phyloP scores from a whole-genome alignment of 2,797 vertebrate genomes.

The Rhyacichthys aspro region DNA sequence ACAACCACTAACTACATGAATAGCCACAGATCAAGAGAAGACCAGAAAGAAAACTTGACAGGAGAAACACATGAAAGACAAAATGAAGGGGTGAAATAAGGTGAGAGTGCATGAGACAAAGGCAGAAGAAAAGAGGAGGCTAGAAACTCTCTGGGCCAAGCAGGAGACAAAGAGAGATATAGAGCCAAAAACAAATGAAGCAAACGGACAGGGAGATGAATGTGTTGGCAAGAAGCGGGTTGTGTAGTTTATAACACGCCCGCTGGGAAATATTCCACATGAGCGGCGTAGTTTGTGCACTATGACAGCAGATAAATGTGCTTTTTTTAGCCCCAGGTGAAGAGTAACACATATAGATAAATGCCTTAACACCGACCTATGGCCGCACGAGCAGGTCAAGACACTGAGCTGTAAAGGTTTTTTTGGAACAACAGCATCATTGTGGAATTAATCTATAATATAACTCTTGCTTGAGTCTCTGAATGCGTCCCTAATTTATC shows the following conservation, averaged over 20 bases:
- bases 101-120: constrained; percentile 50
- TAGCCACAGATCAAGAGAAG: constrained; percentile 38
- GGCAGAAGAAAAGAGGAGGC: constrained; percentile 37
- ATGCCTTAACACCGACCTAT: constrained; percentile 29
- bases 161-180: constrained; percentile 35
- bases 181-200: constrained; percentile 63
- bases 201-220: constrained; percentile 54
- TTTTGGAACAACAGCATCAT: constrained; percentile 17
- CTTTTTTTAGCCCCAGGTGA: constrained; percentile 37
- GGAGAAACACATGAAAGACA: constrained; percentile 44
- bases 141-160: constrained; percentile 46
- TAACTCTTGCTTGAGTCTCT: constrained; percentile 10
- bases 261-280: constrained; percentile 59
- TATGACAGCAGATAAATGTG: constrained; percentile 46
- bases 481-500: constrained; percentile 20
- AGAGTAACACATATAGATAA: constrained; percentile 46
- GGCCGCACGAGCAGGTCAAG: constrained; percentile 5
- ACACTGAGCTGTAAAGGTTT: constrained; percentile 11
- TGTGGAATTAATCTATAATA: constrained; percentile 13
- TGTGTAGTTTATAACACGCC: constrained; percentile 60
- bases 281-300: constrained; percentile 48
- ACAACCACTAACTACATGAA: constrained; percentile 33
- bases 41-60: constrained; percentile 29
- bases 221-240: constrained; percentile 43
- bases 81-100: constrained; percentile 59